These are phyloP conservation scores for Galaxea fascicularis DNA, from an alignment of 92 coral and sea anemone species.

Conservation along the genomic window DNA sequence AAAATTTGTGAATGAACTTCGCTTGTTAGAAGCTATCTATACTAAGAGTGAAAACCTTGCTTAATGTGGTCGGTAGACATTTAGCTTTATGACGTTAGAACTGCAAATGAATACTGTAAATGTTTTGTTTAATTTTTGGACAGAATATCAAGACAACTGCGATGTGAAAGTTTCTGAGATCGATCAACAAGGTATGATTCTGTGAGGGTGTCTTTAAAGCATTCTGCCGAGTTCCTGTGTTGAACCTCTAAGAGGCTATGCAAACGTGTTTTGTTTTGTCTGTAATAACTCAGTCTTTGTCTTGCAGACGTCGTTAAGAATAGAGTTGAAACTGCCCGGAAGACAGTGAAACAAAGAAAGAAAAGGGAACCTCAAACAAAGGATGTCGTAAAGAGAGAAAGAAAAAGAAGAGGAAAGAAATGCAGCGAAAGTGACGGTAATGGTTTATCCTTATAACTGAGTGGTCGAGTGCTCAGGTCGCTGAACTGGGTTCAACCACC, in stretches of 20 bases:
- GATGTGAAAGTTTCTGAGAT: not conserved
- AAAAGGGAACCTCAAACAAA: slow-evolving; percentile 31
- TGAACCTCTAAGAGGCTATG: not conserved
- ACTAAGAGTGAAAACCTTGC: too few species aligned
- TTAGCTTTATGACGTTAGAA: too few species aligned
- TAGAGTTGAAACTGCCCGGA: slow-evolving; percentile 30
- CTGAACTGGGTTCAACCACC: too few species aligned
- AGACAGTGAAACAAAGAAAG: slow-evolving; percentile 41
- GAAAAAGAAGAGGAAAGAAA: slow-evolving; percentile 6
- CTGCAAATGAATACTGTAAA: too few species aligned
- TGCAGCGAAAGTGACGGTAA: slow-evolving; percentile 18
- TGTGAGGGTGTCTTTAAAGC: not conserved
- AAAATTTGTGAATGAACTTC: too few species aligned
- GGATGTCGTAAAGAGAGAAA: not conserved
- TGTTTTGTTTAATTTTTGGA: not conserved
- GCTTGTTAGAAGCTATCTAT: too few species aligned
- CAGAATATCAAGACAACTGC: slow-evolving; percentile 16
- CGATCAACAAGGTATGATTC: not conserved
- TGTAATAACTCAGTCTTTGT: not conserved
- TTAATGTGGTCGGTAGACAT: too few species aligned
- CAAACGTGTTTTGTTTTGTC: too few species aligned
- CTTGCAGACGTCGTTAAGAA: slow-evolving; percentile 20
- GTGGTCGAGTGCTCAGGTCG: too few species aligned
- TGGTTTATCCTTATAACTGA: not conserved
- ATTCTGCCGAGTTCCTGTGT: not conserved